phyloP scores from a whole-genome alignment of 2,888 invertebrate genomes.

The Acrobasis consociella region DNA sequence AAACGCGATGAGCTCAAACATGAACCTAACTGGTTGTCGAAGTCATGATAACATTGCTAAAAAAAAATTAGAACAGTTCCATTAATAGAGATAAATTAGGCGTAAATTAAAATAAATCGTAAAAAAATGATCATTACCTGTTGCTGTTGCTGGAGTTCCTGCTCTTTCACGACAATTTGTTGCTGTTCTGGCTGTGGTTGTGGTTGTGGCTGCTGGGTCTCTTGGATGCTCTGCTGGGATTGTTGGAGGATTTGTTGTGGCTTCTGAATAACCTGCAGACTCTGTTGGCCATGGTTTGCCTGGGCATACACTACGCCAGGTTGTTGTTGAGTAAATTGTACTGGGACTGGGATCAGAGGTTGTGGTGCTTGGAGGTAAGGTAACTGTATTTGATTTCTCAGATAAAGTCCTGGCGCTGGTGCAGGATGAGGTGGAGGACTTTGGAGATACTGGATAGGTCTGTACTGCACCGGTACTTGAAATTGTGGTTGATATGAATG shows the following conservation, averaged over 20 bases:
- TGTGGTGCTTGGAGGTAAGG: conserved; percentile 28
- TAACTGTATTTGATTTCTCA: conserved; percentile 21
- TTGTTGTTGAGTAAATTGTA: conserved; percentile 22
- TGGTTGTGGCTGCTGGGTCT: conserved; percentile 23
- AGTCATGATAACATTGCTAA: too few species aligned
- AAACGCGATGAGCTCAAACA: too few species aligned
- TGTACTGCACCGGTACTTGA: conserved; percentile 22
- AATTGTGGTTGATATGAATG: conserved; percentile 11
- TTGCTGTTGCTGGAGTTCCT: conserved; percentile 25
- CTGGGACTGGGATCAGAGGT: conserved; percentile 25
- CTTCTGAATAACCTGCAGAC: conserved; percentile 27
- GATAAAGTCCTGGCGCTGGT: conserved; percentile 23
- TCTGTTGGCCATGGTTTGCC: conserved; percentile 20
- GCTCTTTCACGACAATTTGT: conserved; percentile 8
- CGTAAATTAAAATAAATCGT: too few species aligned
- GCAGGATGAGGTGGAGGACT: conserved; percentile 22
- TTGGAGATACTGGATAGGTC: conserved; percentile 31
- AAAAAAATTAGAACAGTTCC: too few species aligned
- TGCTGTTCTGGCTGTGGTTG: conserved; percentile 9
- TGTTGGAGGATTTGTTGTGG: conserved; percentile 25
- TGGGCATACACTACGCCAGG: conserved; percentile 33
- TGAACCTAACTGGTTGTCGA: too few species aligned
- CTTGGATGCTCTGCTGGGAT: conserved; percentile 26
- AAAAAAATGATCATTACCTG: neutral
- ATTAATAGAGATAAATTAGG: too few species aligned